Base-by-base conservation (phyloP, 92 coral and sea anemone genomes). In the Zoanthus gigantus region DNA sequence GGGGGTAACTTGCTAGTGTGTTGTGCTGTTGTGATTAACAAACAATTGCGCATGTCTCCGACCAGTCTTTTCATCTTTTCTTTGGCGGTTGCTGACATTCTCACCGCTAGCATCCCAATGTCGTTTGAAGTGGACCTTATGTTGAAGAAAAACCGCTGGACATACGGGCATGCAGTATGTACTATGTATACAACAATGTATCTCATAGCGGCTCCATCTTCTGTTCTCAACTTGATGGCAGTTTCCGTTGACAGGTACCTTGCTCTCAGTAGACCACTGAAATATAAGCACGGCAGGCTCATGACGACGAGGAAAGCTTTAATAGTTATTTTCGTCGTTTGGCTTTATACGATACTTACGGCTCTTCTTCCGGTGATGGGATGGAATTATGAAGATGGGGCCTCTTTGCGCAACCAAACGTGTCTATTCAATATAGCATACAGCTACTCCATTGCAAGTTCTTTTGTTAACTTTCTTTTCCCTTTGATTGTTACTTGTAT, bases 1-100 rank as follows among this genome's bases (percentile, higher is more conserved):
- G 73, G 86, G 48, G 98, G 98, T 0, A 95, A 95, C 71, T 18
- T 95, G 45, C 82, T 95, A n/a, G 96, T 95, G 10, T 95, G 98
- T 83, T 50, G 77, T 34, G 96, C 98, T 7, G 94, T 95, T 56
- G 23, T 86, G 8, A 76, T 93, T 7, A 86, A 95, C 77, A 86
- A 90, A 66, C 90, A 94, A 31, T 90, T 95, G 17, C 96, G 94
- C 53, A 52, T 53, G 29, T 89, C 92, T 34, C 71, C 92, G 0
- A 93, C 98, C 71, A 95, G 94, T 78, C 85, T 89, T 78, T 95
- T 95, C 86, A 95, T 95, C 67, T 93, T 95, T 81, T 95, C 98
- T 5, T 89, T 95, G 77, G 96, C 96, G 3, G 83, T 95, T n/a
- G 90, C 94, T 12, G 98, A 95, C 69, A 89, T 95, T 47, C 71